Base-by-base conservation (phyloP, 2,113 vertebrate species). In the Bufo gargarizans region DNA sequence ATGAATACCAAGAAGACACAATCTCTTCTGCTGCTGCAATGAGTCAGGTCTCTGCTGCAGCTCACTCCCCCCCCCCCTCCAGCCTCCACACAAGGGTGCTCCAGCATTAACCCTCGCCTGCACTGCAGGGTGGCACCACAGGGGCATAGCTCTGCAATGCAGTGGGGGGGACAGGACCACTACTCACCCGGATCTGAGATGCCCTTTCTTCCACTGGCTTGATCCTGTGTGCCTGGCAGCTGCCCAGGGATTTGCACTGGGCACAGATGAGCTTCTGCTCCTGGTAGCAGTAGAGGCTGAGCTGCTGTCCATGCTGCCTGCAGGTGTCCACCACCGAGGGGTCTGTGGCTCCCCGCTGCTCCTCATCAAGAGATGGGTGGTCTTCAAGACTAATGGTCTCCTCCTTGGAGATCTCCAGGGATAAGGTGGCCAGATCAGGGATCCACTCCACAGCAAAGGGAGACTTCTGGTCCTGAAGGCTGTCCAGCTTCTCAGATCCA, bases 261-360 rank as follows among this genome's bases (percentile, higher is more conserved):
- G 93, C 92, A 90, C 97, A 98, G 77, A 95, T 92, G 0, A 92
- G 92, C 78, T 94, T 95, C 77, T 92, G 91, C 22, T 97, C 96
- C 47, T 94, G 94, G 84, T 90, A 86, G 55, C 97, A 97, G 92
- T 95, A 97, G 93, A 93, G 95, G 91, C 92, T 91, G 76, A 95
- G 89, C 61, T 93, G 91, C 0, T 87, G 89, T 67, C 93, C 91
- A 76, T 97, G 97, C 19, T 92, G 92, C 20, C 91, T 86, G 16
- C 96, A 97, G 1, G 92, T 79, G 49, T 20, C 61, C 11, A 59
- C 3, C 45, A 33, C 47, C 4, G 45, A 72, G 17, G 6, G 3
- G 22, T 65, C 45, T 6, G 82, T 4, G 16, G 45, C 6, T 22
- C 61, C 77, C 50, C 19, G 59, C 77, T 10, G 67, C 69, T 69